These are phyloP conservation scores for Onychomys torridus DNA, from an alignment of 2,797 vertebrate genomes.

Conservation along the genomic window DNA sequence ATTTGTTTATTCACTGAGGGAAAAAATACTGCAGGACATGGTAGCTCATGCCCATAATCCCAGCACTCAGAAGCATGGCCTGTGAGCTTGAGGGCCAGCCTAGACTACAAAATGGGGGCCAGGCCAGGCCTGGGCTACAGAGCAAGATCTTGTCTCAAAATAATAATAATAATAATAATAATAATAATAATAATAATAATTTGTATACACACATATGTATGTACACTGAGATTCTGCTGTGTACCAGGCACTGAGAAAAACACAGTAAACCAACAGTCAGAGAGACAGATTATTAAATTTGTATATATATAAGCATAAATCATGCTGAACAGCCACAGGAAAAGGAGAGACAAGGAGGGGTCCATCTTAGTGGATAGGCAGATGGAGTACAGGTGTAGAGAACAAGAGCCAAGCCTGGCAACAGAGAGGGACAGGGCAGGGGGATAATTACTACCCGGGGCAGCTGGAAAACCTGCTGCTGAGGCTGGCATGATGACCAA, in stretches of 20 bases:
- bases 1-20: conserved; percentile 1
- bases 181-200: no score
- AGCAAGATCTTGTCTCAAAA: not conserved
- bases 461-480: not conserved
- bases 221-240: not conserved
- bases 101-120: not conserved
- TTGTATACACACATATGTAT: not conserved
- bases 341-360: not conserved
- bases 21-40: no score
- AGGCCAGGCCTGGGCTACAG: not conserved
- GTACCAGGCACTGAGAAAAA: not conserved
- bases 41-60: not conserved
- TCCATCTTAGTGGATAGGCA: not conserved
- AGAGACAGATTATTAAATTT: not conserved
- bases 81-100: not conserved
- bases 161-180: no score
- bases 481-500: not conserved
- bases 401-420: not conserved
- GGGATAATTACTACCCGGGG: not conserved
- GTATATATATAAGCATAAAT: not conserved
- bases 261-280: not conserved
- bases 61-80: not conserved
- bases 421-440: not conserved
- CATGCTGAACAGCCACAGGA: not conserved
- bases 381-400: not conserved